These are phyloP conservation scores for Ctenodactylus gundi DNA, from an alignment of 2,113 vertebrate species.

Conservation along the genomic window DNA sequence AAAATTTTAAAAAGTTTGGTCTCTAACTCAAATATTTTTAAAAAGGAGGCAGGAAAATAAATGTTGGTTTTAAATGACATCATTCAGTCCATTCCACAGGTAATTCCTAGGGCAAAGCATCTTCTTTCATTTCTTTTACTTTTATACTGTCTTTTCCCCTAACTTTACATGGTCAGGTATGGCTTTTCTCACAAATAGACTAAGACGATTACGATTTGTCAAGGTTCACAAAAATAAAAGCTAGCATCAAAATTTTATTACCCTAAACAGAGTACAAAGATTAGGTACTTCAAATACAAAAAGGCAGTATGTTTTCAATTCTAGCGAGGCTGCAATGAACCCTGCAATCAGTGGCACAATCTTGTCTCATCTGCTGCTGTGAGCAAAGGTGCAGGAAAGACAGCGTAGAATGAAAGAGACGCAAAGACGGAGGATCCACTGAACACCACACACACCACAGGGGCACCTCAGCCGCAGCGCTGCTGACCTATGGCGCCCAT, in stretches of 20 bases:
- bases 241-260: neutral
- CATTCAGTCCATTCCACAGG: too few species aligned
- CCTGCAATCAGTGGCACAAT: neutral
- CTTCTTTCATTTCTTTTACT: neutral
- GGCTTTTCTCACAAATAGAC: neutral
- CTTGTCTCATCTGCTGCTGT: constrained; percentile 1
- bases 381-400: constrained; percentile 13
- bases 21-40: neutral
- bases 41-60: neutral
- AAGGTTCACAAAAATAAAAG: constrained; percentile 5
- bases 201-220: constrained; percentile 17
- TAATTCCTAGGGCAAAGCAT: too few species aligned
- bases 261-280: neutral
- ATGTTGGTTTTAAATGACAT: neutral
- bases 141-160: neutral
- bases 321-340: neutral
- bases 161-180: neutral
- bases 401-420: neutral
- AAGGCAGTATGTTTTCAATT: constrained; percentile 37
- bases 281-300: constrained; percentile 40
- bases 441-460: too few species aligned
- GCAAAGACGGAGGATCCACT: neutral
- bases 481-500: neutral
- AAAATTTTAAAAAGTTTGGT: neutral
- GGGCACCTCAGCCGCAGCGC: too few species aligned